These are phyloP conservation scores for Mycteria americana DNA, from an alignment of 2,797 vertebrate species.

Conservation along the genomic window DNA sequence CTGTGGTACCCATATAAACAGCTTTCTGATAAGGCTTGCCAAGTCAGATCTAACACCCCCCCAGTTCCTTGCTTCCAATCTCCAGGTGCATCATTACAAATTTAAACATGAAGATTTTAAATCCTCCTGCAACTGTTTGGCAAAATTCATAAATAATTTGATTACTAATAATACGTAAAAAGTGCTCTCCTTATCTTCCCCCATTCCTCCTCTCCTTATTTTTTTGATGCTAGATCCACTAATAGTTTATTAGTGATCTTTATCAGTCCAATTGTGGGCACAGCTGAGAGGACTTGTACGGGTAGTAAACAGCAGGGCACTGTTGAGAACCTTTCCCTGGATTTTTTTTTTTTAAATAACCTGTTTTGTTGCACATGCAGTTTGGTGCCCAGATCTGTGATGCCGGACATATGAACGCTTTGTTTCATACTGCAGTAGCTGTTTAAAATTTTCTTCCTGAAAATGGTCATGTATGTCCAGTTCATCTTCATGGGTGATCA, in stretches of 20 bases:
- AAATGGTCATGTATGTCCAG: neutral
- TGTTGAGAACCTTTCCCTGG: neutral
- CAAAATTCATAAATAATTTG: neutral
- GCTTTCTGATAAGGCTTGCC: neutral
- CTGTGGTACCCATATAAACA: neutral
- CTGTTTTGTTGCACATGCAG: neutral
- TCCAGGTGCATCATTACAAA: neutral
- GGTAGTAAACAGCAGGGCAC: neutral
- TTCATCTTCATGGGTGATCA: neutral
- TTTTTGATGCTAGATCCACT: neutral
- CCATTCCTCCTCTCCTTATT: neutral
- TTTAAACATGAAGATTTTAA: neutral
- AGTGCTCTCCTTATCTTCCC: neutral
- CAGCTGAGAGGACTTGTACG: neutral
- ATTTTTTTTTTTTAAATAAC: neutral
- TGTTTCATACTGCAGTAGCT: neutral
- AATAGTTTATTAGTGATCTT: neutral
- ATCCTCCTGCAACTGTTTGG: neutral
- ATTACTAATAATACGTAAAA: neutral
- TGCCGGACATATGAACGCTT: neutral
- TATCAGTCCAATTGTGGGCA: neutral
- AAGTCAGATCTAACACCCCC: neutral
- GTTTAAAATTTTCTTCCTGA: neutral
- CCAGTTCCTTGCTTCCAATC: neutral
- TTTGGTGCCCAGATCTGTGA: conserved; percentile 8